Conservation (phyloP, 2,797 vertebrate genomes). For the Adrianichthys oophorus region DNA sequence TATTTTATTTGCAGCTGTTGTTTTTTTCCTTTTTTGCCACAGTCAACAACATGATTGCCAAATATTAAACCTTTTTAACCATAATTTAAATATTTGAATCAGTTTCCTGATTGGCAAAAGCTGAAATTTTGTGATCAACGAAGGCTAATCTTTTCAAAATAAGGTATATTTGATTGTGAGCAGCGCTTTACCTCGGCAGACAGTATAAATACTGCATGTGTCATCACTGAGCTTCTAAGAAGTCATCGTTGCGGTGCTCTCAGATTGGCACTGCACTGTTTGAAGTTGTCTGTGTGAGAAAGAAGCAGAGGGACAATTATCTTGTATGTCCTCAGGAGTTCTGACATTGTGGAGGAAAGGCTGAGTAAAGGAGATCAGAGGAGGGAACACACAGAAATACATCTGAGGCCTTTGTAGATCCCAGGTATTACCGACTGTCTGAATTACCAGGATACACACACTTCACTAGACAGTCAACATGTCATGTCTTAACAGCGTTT, state of each 20-base stretch:
- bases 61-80: no score
- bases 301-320: slow-evolving; percentile 63
- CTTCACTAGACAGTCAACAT: slow-evolving; percentile 74
- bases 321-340: slow-evolving; percentile 70
- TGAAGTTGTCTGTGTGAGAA: slow-evolving; percentile 66
- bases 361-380: slow-evolving; percentile 71
- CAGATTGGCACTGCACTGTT: slow-evolving; percentile 55
- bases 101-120: no score
- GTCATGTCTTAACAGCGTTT: slow-evolving; percentile 75
- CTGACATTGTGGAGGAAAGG: slow-evolving; percentile 59
- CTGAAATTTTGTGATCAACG: no score
- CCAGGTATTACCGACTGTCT: slow-evolving; percentile 74
- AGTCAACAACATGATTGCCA: no score
- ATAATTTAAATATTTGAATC: no score
- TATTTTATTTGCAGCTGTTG: no score
- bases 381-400: slow-evolving; percentile 64
- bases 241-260: slow-evolving; percentile 58
- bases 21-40: no score
- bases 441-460: slow-evolving; percentile 77
- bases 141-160: no score
- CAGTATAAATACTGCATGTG: slow-evolving; percentile 52
- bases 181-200: slow-evolving; percentile 48
- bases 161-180: slow-evolving; percentile 21
- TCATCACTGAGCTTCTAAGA: slow-evolving; percentile 52
- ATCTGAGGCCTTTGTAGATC: slow-evolving; percentile 72